Evolutionary conservation across 2,888 invertebrate genomes (phyloP).

Genomic region (Yponomeuta cagnagella): DNA sequence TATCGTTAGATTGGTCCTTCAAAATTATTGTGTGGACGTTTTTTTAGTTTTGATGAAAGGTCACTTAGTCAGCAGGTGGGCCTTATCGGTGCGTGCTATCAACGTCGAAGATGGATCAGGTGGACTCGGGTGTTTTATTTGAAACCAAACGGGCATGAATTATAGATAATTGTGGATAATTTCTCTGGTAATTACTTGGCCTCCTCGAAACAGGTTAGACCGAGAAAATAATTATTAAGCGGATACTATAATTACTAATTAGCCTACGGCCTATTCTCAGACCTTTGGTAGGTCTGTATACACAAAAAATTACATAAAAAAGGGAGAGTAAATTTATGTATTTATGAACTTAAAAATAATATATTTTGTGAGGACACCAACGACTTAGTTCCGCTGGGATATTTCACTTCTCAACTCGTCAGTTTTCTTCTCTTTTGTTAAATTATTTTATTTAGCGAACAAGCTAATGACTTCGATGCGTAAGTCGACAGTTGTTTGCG

Average conservation of each 20-base stretch:
- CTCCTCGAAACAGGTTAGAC: neutral
- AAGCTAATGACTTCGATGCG: neutral
- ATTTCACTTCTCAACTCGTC: neutral
- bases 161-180: too few relatives aligned
- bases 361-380: neutral
- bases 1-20: too few relatives aligned
- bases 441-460: neutral
- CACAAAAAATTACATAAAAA: too few relatives aligned
- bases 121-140: neutral
- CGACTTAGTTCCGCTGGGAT: neutral
- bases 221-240: too few relatives aligned
- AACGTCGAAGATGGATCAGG: neutral
- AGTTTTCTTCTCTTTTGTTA: neutral
- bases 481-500: neutral
- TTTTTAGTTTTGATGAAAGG: neutral
- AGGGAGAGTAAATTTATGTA: too few relatives aligned
- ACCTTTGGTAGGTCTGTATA: too few relatives aligned
- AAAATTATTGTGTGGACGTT: too few relatives aligned
- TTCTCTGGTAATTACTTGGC: neutral
- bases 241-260: too few relatives aligned
- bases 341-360: too few relatives aligned
- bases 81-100: neutral
- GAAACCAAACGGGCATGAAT: neutral
- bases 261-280: too few relatives aligned
- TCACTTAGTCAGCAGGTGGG: constrained; percentile 9